Base-by-base conservation (phyloP, 2,888 invertebrate genomes). In the Antheraea yamamai region DNA sequence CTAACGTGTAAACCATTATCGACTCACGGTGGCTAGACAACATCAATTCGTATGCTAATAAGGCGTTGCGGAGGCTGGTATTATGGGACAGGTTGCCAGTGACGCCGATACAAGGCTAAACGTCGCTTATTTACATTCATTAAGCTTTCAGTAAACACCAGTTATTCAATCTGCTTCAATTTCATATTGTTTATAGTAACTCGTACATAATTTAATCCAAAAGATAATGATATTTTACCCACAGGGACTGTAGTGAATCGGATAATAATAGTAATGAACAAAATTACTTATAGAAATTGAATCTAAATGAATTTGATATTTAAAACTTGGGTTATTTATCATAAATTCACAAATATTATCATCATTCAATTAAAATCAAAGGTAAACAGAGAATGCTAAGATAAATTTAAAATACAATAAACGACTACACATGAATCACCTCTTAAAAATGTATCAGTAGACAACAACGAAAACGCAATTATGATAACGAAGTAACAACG, bases 41-140 rank as follows among this genome's bases (percentile, higher is more conserved):
- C 83, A 80, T 87, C 89, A 89, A 90, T 93, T 93, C 90, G 89
- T 91, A 92, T 92, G 92, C 81, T 89, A 92, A 92, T 93, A 85
- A 90, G 84, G 84, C 79, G 79, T 80, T 82, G 81, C 79, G 78
- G 81, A 80, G 83, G 83, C 87, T 82, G 85, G 20, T 39, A 39
- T 70, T 70, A 70, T 39, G 12, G 70, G 70, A 70, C 70, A 70
- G 81, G 55, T 71, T 55, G 74, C 55, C 79, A 39, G 70, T 80
- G 82, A 83, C 83, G 83, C 82, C 81, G 79, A 80, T 79, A 82
- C 87, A 87, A 87, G 87, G 87, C 85, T 89, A 87, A 89, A 84
- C 82, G 84, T 78, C 80, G 78, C 79, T 77, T 84, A 88, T 88
- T 87, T 85, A 84, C 84, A 86, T 86, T 88, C 84, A 90, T 89